These are phyloP conservation scores for Torymus auratus DNA, from an alignment of 2,888 invertebrate genomes.

Conservation along the genomic window DNA sequence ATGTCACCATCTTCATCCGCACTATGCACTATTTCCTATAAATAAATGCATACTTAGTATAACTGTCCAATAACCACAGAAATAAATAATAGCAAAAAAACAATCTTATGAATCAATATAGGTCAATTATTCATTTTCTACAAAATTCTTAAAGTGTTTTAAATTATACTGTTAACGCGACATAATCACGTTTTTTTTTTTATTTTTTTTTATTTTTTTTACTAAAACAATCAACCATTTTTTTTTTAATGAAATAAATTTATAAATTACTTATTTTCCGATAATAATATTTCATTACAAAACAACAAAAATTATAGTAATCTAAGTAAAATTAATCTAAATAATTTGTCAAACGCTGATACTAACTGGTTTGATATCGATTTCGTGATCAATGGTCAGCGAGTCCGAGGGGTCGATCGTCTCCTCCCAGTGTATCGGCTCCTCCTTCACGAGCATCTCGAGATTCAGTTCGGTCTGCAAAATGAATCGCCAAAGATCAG, in stretches of 20 bases:
- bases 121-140: too few species aligned
- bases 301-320: not conserved
- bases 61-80: too few species aligned
- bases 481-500: not conserved
- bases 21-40: slow-evolving; percentile 75
- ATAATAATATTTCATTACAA: too few species aligned
- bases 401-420: slow-evolving; percentile 83
- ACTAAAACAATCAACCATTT: too few species aligned
- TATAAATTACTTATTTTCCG: too few species aligned
- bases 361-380: slow-evolving; percentile 83
- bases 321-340: not conserved
- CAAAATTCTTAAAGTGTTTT: too few species aligned
- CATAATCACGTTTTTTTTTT: too few species aligned
- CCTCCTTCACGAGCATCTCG: slow-evolving; percentile 79
- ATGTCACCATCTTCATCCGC: slow-evolving; percentile 78
- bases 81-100: too few species aligned
- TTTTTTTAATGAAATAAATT: too few species aligned
- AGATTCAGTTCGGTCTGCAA: slow-evolving; percentile 72
- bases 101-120: too few species aligned
- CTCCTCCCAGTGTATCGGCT: slow-evolving; percentile 86
- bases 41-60: slow-evolving; percentile 11
- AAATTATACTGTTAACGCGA: too few species aligned
- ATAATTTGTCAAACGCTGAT: not conserved
- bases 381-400: slow-evolving; percentile 83
- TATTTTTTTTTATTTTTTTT: too few species aligned